Evolutionary conservation across 2,888 invertebrate genomes (phyloP).

Genomic region (Enchytraeus crypticus): DNA sequence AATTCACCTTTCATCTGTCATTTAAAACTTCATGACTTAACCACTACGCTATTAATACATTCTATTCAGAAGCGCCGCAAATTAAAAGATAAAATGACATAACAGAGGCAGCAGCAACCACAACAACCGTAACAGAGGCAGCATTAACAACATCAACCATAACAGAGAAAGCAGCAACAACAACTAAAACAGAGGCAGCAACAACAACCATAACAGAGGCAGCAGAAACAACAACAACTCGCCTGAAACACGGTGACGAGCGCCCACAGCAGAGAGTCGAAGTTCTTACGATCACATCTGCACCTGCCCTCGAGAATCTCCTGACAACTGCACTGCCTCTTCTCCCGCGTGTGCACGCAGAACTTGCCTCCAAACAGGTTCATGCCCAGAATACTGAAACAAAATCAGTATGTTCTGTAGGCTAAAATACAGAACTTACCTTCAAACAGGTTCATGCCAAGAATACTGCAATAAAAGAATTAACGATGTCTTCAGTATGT

Average conservation of each 20-base stretch:
- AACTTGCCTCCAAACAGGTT: slow-evolving; percentile 99
- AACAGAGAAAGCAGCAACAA: too few species aligned
- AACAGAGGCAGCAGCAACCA: too few species aligned
- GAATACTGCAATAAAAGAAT: slow-evolving; percentile 95
- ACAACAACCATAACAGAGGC: not conserved
- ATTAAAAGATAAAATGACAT: too few species aligned
- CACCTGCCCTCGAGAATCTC: slow-evolving; percentile 8
- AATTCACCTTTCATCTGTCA: too few species aligned
- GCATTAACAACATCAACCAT: too few species aligned
- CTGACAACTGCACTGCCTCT: slow-evolving; percentile 11
- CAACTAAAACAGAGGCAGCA: too few species aligned
- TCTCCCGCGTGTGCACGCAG: slow-evolving; percentile 60
- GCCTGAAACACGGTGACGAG: slow-evolving; percentile 54
- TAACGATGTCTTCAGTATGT: not conserved
- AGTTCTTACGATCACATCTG: slow-evolving; percentile 49
- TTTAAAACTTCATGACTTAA: too few species aligned
- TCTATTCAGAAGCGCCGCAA: too few species aligned
- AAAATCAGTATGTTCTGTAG: too few species aligned
- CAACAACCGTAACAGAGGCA: too few species aligned
- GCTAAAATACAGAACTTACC: slow-evolving; percentile 98
- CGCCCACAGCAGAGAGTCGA: slow-evolving; percentile 53
- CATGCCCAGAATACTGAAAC: slow-evolving; percentile 99
- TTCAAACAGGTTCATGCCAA: slow-evolving; percentile 99
- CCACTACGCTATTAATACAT: too few species aligned
- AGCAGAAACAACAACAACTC: not conserved